phyloP scores from a whole-genome alignment of 2,797 vertebrate genomes.

The Sebastes reedi region DNA sequence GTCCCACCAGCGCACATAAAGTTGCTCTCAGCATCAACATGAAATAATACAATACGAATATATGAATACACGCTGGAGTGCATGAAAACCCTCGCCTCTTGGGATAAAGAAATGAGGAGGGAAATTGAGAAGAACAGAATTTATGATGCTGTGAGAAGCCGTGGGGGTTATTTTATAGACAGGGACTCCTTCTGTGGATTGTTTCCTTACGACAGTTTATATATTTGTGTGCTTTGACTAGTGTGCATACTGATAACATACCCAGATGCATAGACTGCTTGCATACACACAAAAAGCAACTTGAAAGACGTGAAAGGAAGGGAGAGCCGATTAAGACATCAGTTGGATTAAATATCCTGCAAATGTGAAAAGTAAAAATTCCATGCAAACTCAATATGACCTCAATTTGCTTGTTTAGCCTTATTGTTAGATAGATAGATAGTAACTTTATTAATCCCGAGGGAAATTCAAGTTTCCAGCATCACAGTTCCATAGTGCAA shows the following conservation, averaged over 20 bases:
- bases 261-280: not conserved
- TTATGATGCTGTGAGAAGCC: conserved; percentile 48
- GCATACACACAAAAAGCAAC: not conserved
- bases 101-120: conserved; percentile 39
- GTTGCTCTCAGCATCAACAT: conserved; percentile 55
- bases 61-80: conserved; percentile 51
- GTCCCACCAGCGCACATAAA: conserved; percentile 55
- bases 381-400: not conserved
- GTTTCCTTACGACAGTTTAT: conserved; percentile 4
- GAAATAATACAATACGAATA: conserved; percentile 54
- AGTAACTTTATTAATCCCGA: no score
- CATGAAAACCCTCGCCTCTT: conserved; percentile 26
- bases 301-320: not conserved
- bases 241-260: not conserved
- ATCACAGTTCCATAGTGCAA: no score
- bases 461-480: no score
- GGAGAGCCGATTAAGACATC: not conserved
- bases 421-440: not conserved
- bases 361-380: not conserved
- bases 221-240: conserved; percentile 9
- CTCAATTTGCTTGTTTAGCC: not conserved
- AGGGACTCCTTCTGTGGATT: conserved; percentile 15
- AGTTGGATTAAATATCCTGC: not conserved
- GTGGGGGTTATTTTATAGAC: conserved; percentile 29
- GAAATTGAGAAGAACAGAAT: conserved; percentile 52